Evolutionary conservation across 23 tunicate species (phyloP), one percentile per base, ranked within the genome.

Genomic region (Ascidia mentula): DNA sequence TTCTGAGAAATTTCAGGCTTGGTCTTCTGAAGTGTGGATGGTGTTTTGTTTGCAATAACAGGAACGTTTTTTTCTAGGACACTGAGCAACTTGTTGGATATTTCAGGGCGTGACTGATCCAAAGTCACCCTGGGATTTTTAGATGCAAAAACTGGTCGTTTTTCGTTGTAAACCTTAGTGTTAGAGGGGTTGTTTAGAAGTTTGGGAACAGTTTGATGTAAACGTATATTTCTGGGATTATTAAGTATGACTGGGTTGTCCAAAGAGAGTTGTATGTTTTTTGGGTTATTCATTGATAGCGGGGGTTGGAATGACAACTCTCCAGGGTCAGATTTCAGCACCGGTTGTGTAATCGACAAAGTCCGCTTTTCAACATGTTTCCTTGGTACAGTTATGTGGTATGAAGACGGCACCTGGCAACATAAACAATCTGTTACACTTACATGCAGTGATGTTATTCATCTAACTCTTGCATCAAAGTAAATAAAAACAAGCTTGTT

Each of bases 81-180:
- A 31, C 39, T 69, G 40, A 15, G 36, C 13, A 30, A 60, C 36
- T 76, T 65, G 31, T 34, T 46, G 0, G 87, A 60, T 5, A 83
- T 42, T 22, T 32, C 65, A 17, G 87, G 87, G 34, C 30, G 24
- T 15, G 81, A 36, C 87, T 79, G 60, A 0, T 60, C 13, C 39
- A 83, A 69, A 26, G 81, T 34, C 0, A 65, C 18, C 35, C 61
- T 75, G 1, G 61, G 33, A n/a, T 60, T 60, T 32, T 83, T 75
- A 20, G 61, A 59, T 2, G 80, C 34, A 76, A 83, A 83, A 33
- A 36, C 33, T 31, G 87, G 81, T n/a, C 33, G 60, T 0, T 76
- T 40, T 31, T 83, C 87, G 31, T 72, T 83, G 31, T 34, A 38
- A 2, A 83, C 59, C 13, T 32, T 83, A 37, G 81, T 83, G 36